Evolutionary conservation across 2,797 vertebrate species (phyloP), one percentile per base, ranked within the genome.

Genomic region (Gephyroberyx darwinii): DNA sequence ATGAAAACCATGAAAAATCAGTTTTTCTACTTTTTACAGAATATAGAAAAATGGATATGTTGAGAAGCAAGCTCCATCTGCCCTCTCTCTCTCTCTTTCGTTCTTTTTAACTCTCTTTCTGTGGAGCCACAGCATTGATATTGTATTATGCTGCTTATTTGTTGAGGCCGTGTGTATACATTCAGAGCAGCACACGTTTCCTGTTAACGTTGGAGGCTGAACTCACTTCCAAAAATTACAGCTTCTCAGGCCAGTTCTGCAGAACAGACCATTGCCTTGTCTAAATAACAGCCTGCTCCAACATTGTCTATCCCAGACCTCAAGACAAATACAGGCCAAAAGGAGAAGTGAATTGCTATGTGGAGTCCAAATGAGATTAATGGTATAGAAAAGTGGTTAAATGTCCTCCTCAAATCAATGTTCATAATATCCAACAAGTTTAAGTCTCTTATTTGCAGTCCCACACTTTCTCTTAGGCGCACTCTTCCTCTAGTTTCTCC

Each of bases 121-220:
- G 60, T 78, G 74, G 75, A 87, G 82, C 75, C 82, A 85, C 77
- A 86, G 88, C 71, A n/a, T 77, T 80, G 83, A 90, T 89, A 81
- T 87, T 88, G 87, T 86, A 86, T 87, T 84, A 84, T 86, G 68
- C 64, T 84, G 90, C 88, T 91, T 91, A 90, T 92, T 93, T 92
- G 86, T 92, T 80, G 83, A 93, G 85, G 75, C 81, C 60, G 17
- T 75, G 82, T 91, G 88, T 92, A 91, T 89, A 90, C 86, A 86
- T 92, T 89, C 83, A 77, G 81, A 66, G 79, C 80, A 85, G 84
- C 77, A 77, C 88, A 90, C 77, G 22, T 89, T 92, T 92, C 91
- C 91, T 93, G 90, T 92, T 92, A 91, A 92, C 84, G 67, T 89
- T 88, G 84, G 85, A 89, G 78, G 65, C 82, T 73, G 65, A 80